Evolutionary conservation across 2,888 invertebrate species (phyloP).

Genomic region (Thumatha senex): DNA sequence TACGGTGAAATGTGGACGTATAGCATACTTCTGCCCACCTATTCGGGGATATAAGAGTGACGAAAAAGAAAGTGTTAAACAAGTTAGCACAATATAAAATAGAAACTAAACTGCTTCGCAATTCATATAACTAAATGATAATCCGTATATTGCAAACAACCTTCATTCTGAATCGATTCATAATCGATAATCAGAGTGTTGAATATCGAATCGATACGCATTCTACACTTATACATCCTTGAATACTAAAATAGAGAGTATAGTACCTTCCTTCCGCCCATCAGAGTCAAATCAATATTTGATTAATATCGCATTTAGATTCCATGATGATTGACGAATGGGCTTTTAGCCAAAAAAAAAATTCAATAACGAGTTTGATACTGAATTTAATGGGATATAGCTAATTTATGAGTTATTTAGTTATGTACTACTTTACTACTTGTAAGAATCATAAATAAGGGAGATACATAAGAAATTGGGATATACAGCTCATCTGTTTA

Average conservation of each 20-base stretch:
- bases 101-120: neutral
- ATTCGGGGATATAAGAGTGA: too few relatives aligned
- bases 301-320: slow-evolving; percentile 30
- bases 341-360: slow-evolving; percentile 8
- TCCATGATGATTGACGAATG: slow-evolving; percentile 35
- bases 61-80: too few relatives aligned
- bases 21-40: too few relatives aligned
- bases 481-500: too few relatives aligned
- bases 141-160: slow-evolving; percentile 3
- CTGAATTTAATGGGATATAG: too few relatives aligned
- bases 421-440: too few relatives aligned
- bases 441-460: too few relatives aligned
- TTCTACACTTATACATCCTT: slow-evolving; percentile 27
- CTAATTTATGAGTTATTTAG: too few relatives aligned
- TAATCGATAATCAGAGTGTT: slow-evolving; percentile 19
- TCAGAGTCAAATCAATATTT: slow-evolving; percentile 21
- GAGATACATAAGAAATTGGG: too few relatives aligned
- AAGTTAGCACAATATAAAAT: too few relatives aligned
- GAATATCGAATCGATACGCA: slow-evolving; percentile 12
- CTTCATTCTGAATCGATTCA: slow-evolving; percentile 25
- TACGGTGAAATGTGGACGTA: too few relatives aligned
- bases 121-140: slow-evolving; percentile 1
- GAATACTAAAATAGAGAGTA: slow-evolving; percentile 36
- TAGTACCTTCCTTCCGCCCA: slow-evolving; percentile 31
- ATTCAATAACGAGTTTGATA: neutral